A percentile compares a stretch with the other conserved stretches of the same genome.
Evolutionary conservation across 35 echinoderm and acorn worm species (phyloP).

Genomic region (Apostichopus californicus): DNA sequence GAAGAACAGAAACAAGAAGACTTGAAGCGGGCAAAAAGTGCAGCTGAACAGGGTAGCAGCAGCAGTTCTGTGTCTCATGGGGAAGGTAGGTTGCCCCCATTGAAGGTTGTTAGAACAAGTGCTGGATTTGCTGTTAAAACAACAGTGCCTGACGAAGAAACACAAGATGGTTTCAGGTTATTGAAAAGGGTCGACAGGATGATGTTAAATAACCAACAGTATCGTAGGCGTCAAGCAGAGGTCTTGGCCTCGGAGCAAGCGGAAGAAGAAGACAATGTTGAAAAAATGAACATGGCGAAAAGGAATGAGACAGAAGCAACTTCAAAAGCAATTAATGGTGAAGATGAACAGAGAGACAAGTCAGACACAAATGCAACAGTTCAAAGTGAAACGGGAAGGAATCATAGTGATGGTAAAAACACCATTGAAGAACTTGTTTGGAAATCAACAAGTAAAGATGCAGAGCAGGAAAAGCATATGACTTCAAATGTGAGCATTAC

Average conservation of each 20-base stretch:
- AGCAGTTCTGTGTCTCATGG: neutral
- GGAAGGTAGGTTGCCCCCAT: neutral
- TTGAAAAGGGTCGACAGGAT: constrained; percentile 34
- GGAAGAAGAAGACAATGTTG: neutral
- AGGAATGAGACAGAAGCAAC: neutral
- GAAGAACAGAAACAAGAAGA: constrained; percentile 23
- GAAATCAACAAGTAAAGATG: no score
- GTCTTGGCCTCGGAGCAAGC: neutral
- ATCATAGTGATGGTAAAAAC: neutral
- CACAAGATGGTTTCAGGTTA: constrained; percentile 12
- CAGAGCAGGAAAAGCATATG: no score
- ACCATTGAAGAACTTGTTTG: neutral
- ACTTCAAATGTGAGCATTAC: no score
- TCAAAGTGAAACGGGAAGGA: neutral
- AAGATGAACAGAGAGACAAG: neutral
- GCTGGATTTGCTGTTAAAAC: constrained; percentile 25
- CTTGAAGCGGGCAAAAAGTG: neutral
- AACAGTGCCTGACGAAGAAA: neutral
- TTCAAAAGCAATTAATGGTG: neutral
- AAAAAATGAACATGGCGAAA: neutral
- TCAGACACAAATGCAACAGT: neutral
- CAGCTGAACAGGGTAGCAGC: neutral
- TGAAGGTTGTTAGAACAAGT: constrained; percentile 12
- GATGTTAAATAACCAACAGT: constrained; percentile 6
- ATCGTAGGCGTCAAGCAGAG: neutral